Evolutionary conservation across 1,140 invertebrate genomes (phyloP), one percentile per base, ranked within the genome.

Genomic region (Caenorhabditis remanei): DNA sequence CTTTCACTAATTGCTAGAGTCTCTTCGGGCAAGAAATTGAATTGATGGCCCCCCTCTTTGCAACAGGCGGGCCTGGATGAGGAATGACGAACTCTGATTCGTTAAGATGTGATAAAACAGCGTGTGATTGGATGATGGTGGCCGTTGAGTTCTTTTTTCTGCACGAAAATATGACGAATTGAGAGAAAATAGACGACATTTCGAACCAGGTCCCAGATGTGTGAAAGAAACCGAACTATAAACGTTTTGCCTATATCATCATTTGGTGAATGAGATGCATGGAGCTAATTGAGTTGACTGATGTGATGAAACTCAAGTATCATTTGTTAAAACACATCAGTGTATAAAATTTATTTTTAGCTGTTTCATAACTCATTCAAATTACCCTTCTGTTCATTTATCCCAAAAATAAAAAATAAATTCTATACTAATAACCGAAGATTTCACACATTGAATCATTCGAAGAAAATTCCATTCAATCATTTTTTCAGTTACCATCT

Each of bases 31-130:
- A 79, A 79, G 46, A 53, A 79, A 79, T 79, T 50, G 71, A 79
- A 79, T 79, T 79, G 71, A 79, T 79, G 71, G 71, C 46, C 71
- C 40, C 19, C 65, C 46, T n/a, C 43, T 79, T 32, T 32, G 71
- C 46, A 71, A n/a, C 65, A 46, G 65, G 65, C 65, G 32, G 65
- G 40, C 41, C 32, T 58, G 16, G n/a, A 1, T 13, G n/a, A 19
- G 56, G 32, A 71, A 46, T 43, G 65, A 21, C 71, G 71, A 79
- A 79, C 71, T 79, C 71, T 79, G 71, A 79, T 79, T 79, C 14
- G 19, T 50, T 79, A 53, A 46, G 43, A 50, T 6, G 71, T 50
- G 71, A 79, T 79, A 79, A 79, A 79, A n/a, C 71, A 19, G 71
- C 71, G 71, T 79, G 71, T 50, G 71, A 79, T 71, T 71, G 14